Evolutionary conservation across 2,888 invertebrate species (phyloP).

Genomic region (Crossocerus cetratus): DNA sequence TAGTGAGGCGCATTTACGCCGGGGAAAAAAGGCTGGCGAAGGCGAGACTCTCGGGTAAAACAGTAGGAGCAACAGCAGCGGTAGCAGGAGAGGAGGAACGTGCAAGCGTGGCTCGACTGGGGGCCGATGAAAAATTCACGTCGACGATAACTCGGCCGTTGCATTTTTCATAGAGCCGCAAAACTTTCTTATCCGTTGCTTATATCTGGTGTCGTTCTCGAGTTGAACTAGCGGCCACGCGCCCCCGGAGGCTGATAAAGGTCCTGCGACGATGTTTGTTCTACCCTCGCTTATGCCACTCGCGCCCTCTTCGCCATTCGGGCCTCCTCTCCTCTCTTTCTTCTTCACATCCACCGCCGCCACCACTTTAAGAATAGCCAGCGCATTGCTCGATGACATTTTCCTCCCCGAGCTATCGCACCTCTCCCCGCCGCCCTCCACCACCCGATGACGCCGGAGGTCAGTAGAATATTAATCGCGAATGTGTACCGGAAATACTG

Average conservation of each 20-base stretch:
- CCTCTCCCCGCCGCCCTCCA: no score
- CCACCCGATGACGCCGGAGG: no score
- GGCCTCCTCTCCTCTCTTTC: background rate
- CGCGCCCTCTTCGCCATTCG: background rate
- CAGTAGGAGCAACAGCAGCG: background rate
- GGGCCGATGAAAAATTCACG: slow-evolving; percentile 75
- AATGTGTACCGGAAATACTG: no score
- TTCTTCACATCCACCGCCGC: background rate
- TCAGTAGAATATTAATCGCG: no score
- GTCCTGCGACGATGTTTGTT: slow-evolving; percentile 26
- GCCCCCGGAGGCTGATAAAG: slow-evolving; percentile 59
- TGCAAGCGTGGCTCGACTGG: slow-evolving; percentile 48
- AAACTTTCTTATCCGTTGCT: slow-evolving; percentile 72
- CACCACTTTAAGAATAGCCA: no score
- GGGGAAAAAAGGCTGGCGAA: slow-evolving; percentile 7
- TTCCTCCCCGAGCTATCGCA: no score
- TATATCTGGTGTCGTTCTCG: slow-evolving; percentile 69
- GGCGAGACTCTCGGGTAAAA: background rate
- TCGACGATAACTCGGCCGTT: slow-evolving; percentile 73
- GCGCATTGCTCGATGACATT: no score
- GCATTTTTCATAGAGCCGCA: slow-evolving; percentile 74
- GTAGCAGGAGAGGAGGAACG: slow-evolving; percentile 15
- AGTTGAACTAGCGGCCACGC: slow-evolving; percentile 53
- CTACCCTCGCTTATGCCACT: slow-evolving; percentile 1
- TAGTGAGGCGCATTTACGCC: slow-evolving; percentile 2